Base-by-base conservation (phyloP, 2,888 invertebrate genomes). In the Sericinus montela region DNA sequence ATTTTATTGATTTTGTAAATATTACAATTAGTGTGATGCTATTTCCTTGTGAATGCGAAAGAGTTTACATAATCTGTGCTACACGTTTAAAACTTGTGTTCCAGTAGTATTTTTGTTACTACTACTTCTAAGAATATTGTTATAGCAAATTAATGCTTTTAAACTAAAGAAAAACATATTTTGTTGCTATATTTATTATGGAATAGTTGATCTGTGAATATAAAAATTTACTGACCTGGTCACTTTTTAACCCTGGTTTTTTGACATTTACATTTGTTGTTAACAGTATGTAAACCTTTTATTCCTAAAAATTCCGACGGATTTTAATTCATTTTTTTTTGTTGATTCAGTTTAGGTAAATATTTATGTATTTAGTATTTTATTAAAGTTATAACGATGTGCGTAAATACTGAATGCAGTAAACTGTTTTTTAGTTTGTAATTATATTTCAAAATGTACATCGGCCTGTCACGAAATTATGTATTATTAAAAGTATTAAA, bases 1-100 rank as follows among this genome's bases (percentile, higher is more conserved):
- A 64, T 76, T 67, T 64, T 58, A 58, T 57, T 62, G 44, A 56
- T 59, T 54, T 63, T 67, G 69, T 70, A 64, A 62, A 69, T 68
- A 29, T 58, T 53, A 54, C 53, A 47, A 48, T 46, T 36, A 11
- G 30, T 47, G n/a, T 23, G 10, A 41, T 40, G 11, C 30, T 40
- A 15, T 23, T 30, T 40, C 14, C 25, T 10, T 28, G 16, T 40
- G 7, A 19, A 34, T 37, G n/a, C 23, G 11, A 7, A 11, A 32
- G 11, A 10, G 1, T 25, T 25, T 25, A 25, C 8, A 1, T 8
- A 25, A 5, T 25, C 25, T 25, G 8, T 25, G 25, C 25, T 8
- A 19, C 19, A 19, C 19, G 19, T 5, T 19, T 19, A 19, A 19
- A 2, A 19, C 19, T 19, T 19, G 5, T 3, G 2, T 19, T 3